Evolutionary conservation across 2,113 vertebrate genomes (phyloP).

Genomic region (Syngnathus typhle): DNA sequence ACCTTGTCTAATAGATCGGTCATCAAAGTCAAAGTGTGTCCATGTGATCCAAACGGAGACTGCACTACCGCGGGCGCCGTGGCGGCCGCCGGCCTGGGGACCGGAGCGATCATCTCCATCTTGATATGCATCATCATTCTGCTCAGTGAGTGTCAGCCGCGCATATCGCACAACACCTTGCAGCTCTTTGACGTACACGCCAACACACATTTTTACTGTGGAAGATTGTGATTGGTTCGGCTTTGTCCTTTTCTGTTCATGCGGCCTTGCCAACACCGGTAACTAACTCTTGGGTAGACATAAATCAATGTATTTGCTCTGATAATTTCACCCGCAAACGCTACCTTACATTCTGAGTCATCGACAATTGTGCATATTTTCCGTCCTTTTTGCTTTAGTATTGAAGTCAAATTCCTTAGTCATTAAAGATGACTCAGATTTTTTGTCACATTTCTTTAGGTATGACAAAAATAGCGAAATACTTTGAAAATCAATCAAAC

Average conservation of each 20-base stretch:
- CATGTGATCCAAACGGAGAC: slow-evolving; percentile 88
- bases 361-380: too few species aligned
- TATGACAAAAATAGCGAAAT: too few species aligned
- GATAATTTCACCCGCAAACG: not conserved
- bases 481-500: too few species aligned
- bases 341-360: not conserved
- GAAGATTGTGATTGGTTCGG: slow-evolving; percentile 17
- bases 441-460: too few species aligned
- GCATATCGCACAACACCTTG: not conserved
- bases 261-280: not conserved
- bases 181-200: slow-evolving; percentile 3
- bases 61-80: slow-evolving; percentile 86
- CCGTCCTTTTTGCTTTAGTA: too few species aligned
- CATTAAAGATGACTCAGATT: too few species aligned
- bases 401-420: too few species aligned
- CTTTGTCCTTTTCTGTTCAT: slow-evolving; percentile 16
- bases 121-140: slow-evolving; percentile 90
- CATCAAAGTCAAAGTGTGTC: slow-evolving; percentile 96
- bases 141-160: slow-evolving; percentile 74
- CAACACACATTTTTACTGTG: not conserved
- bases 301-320: not conserved
- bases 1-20: slow-evolving; percentile 85
- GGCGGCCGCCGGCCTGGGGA: slow-evolving; percentile 85
- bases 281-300: not conserved
- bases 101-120: slow-evolving; percentile 91